Evolutionary conservation across 2,888 invertebrate genomes (phyloP).

Genomic region (Pollenia amentaria): DNA sequence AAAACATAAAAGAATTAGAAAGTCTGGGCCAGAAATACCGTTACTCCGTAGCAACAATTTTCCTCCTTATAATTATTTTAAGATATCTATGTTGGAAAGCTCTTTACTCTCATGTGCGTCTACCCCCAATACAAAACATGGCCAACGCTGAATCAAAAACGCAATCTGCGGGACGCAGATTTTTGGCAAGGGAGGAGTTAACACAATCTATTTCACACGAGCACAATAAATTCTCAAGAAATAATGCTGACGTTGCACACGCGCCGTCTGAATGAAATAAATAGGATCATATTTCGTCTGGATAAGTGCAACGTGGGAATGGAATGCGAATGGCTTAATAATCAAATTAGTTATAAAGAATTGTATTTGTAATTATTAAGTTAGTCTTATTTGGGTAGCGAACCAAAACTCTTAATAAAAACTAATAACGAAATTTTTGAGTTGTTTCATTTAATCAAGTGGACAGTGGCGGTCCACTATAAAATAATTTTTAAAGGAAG

Average conservation of each 20-base stretch:
- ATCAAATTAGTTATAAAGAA: not conserved
- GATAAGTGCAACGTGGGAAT: constrained; percentile 5
- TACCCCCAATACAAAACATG: not conserved
- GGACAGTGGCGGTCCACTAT: too few species aligned
- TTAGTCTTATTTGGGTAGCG: too few species aligned
- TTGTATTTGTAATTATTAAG: constrained; percentile 12
- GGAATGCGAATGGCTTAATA: constrained; percentile 4
- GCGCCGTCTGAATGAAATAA: not conserved
- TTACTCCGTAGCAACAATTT: not conserved
- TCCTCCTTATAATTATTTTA: too few species aligned
- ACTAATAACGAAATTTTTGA: too few species aligned
- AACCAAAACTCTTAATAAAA: too few species aligned
- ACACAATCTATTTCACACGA: constrained; percentile 1
- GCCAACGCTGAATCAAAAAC: not conserved
- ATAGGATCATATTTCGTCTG: not conserved
- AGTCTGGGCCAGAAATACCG: not conserved
- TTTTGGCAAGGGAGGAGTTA: too few species aligned
- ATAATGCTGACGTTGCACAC: constrained; percentile 5
- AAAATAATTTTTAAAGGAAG: too few species aligned
- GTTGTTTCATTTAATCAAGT: too few species aligned
- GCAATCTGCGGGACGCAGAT: too few species aligned
- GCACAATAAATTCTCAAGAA: constrained; percentile 9
- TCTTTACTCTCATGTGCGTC: not conserved
- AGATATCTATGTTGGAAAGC: not conserved
- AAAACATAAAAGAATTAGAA: constrained; percentile 28